Conservation (phyloP, 2,113 vertebrate genomes). For the Brachirus orientalis region DNA sequence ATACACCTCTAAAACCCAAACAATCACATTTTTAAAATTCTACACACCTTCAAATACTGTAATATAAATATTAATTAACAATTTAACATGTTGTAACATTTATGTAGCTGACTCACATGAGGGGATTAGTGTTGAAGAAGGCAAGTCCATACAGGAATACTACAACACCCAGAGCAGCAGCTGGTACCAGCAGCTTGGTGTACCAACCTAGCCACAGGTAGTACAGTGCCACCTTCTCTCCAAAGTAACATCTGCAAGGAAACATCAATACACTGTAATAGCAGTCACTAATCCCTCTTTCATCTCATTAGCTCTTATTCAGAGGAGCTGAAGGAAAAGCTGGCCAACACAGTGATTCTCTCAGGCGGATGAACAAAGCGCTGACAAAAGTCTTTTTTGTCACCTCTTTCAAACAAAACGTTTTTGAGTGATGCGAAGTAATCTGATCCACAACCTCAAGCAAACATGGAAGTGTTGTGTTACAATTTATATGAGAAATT, state of each 20-base stretch:
- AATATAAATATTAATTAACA: neutral
- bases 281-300: too few relatives aligned
- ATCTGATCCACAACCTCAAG: too few relatives aligned
- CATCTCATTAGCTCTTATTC: neutral
- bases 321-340: neutral
- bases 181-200: slow-evolving; percentile 85
- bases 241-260: slow-evolving; percentile 87
- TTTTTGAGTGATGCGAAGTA: too few relatives aligned
- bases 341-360: neutral
- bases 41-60: neutral
- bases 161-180: slow-evolving; percentile 78
- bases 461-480: too few relatives aligned
- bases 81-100: neutral
- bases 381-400: too few relatives aligned
- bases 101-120: slow-evolving; percentile 84
- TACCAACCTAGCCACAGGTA: slow-evolving; percentile 95
- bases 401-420: too few relatives aligned
- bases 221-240: slow-evolving; percentile 93
- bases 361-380: too few relatives aligned
- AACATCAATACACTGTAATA: neutral
- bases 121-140: slow-evolving; percentile 84
- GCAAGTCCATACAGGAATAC: slow-evolving; percentile 86
- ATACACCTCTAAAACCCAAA: too few relatives aligned
- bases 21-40: too few relatives aligned
- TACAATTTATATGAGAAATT: too few relatives aligned